Evolutionary conservation across 2,113 vertebrate genomes (phyloP), one percentile per base, ranked within the genome.

Genomic region (Zosterops hypoxanthus): DNA sequence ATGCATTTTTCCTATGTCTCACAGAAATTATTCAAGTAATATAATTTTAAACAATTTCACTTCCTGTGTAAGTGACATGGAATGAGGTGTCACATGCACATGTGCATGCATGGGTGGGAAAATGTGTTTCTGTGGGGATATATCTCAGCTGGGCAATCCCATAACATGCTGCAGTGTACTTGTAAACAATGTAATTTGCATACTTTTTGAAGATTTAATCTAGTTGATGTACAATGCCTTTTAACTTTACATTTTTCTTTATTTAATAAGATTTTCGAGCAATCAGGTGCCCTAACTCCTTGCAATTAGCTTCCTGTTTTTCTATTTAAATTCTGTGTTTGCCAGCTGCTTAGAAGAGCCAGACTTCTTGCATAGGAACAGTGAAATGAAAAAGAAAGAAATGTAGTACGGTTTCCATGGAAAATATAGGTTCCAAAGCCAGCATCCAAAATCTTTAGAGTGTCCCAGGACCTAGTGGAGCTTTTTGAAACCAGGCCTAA

Each of bases 51-150:
- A 55, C 18, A 55, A n/a, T 50, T 72, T 66, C 4, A 20, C 11
- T 59, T 61, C 49, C 25, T 72, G 8, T 88, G 44, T 24, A 53
- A 70, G 14, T 65, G 46, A 13, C 23, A 34, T 12, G 19, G 34
- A 46, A 10, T 34, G 14, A 69, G 42, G 14, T 0, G 5, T 5
- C 55, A 6, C 25, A 59, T 33, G 42, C 8, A 15, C 28, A 18
- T 0, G 1, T 47, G 41, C 28, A 16, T 24, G 26, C 4, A 31
- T 7, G n/a, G 8, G 8, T 55, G 33, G 19, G 8, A 42, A 65
- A 69, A 64, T 1, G 4, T 14, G 7, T 68, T 63, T 90, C 33
- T 56, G 7, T 33, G 34, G 41, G 33, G 22, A 17, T 81, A 50
- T 72, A 17, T 6, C 5, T 29, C 46, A 39, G 7, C 13, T 56